Evolutionary conservation across 2,888 invertebrate genomes (phyloP).

Genomic region (Brachynemurus nebulosus): DNA sequence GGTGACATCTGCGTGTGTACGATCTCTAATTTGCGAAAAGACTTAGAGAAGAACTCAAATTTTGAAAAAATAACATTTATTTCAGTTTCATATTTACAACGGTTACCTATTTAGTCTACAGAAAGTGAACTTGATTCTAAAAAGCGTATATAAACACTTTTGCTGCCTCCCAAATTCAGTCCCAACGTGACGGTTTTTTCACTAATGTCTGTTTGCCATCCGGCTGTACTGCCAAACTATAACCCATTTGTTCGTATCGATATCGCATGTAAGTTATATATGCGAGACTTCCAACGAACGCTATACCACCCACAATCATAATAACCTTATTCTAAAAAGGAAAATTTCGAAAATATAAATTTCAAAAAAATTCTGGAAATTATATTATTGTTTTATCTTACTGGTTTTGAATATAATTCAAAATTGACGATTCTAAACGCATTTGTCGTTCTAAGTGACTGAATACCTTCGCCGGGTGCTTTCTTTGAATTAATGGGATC

Average conservation of each 20-base stretch:
- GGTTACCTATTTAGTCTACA: no score
- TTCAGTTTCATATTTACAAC: no score
- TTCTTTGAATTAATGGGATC: no score
- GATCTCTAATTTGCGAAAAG: no score
- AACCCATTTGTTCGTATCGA: slow-evolving; percentile 64
- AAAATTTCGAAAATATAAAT: slow-evolving; percentile 4
- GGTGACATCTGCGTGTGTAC: no score
- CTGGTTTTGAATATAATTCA: slow-evolving; percentile 80
- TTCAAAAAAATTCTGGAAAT: slow-evolving; percentile 1
- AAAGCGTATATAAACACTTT: no score
- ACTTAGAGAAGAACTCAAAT: neutral
- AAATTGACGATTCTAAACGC: slow-evolving; percentile 75
- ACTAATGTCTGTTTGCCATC: slow-evolving; percentile 64
- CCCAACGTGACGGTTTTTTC: slow-evolving; percentile 69
- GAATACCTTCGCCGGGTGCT: slow-evolving; percentile 60
- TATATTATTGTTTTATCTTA: slow-evolving; percentile 35
- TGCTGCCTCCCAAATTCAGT: slow-evolving; percentile 27
- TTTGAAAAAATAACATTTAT: no score
- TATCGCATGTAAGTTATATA: slow-evolving; percentile 78
- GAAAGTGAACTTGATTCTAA: no score
- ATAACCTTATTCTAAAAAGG: slow-evolving; percentile 66
- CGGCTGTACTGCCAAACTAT: slow-evolving; percentile 63
- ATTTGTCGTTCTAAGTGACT: slow-evolving; percentile 56
- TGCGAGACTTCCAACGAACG: slow-evolving; percentile 57
- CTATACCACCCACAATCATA: slow-evolving; percentile 68